phyloP scores from a whole-genome alignment of 2,113 vertebrate genomes.

The Anolis carolinensis region DNA sequence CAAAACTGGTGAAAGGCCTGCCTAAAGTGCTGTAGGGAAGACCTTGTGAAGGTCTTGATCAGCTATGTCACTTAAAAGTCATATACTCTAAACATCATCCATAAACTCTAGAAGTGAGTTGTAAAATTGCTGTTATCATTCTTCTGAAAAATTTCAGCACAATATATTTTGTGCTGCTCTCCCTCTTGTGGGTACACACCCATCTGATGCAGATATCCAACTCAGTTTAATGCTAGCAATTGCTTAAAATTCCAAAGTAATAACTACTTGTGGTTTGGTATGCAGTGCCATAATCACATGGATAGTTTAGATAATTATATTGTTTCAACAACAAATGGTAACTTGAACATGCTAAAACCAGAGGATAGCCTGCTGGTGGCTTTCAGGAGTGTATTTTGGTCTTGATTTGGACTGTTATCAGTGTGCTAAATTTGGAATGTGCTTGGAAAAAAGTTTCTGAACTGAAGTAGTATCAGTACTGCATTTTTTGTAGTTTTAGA shows the following conservation, averaged over 20 bases:
- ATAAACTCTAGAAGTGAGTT: neutral
- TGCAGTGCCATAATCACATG: neutral
- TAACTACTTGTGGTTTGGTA: slow-evolving; percentile 12
- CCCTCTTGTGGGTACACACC: neutral
- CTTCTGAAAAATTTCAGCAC: neutral
- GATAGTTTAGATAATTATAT: slow-evolving; percentile 23
- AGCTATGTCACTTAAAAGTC: neutral
- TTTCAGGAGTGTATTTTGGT: neutral
- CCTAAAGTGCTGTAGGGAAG: neutral
- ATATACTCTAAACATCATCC: neutral
- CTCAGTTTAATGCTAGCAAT: slow-evolving; percentile 12
- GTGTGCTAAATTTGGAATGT: slow-evolving; percentile 31
- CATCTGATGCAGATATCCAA: neutral
- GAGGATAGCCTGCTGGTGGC: slow-evolving; percentile 7
- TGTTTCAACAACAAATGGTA: slow-evolving; percentile 1
- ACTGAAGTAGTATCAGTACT: neutral
- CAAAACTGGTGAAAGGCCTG: neutral
- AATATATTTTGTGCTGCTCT: neutral
- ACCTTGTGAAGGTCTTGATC: neutral
- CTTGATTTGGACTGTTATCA: slow-evolving; percentile 3
- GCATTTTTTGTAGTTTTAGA: neutral
- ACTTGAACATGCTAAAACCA: slow-evolving; percentile 30
- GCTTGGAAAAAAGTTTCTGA: slow-evolving; percentile 5
- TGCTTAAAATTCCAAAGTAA: slow-evolving; percentile 25
- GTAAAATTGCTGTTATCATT: slow-evolving; percentile 22